Base-by-base conservation (phyloP, 1,140 invertebrate genomes). In the Triops longicaudatus region DNA sequence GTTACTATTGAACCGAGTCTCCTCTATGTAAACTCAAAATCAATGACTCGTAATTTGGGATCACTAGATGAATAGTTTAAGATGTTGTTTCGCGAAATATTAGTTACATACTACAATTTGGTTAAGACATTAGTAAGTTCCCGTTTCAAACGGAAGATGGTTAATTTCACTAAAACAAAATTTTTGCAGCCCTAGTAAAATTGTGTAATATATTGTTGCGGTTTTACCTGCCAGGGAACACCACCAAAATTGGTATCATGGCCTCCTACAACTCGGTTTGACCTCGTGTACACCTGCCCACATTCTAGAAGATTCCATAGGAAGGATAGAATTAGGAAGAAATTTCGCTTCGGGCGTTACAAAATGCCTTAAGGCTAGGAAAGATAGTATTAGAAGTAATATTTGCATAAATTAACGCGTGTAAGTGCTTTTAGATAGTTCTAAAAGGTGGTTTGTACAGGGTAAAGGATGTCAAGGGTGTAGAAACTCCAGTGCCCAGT, bases 251-350 rank as follows among this genome's bases (percentile, higher is more conserved):
- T 91, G 0, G 93, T 91, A 71, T 92, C 91, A 80, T 95, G 92
- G 0, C 94, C 94, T n/a, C 95, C 95, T 1, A 97, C 94, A 78
- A 97, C 96, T 80, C 94, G 87, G 82, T 95, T 95, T 50, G 91
- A 93, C 73, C 94, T 87, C 0, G 92, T 91, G 81, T 91, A 94
- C 27, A 94, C 86, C 83, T 95, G 92, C 1, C 94, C 94, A 82
- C 94, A 95, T 85, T 92, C 94, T 96, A 85, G 73, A 86, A 86
- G 10, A 22, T 22, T 37, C 31, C 2, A 7, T 4, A 22, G n/a
- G 22, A 63, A 17, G 3, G 50, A 63, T 14, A 63, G 50, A 63
- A 63, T 63, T 63, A 63, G 50, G n/a, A 63, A 63, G 50, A 63
- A 12, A 14, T 17, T 63, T 63, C 22, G 50, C 50, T 63, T 63